phyloP scores from a whole-genome alignment of 2,888 invertebrate species.

The Aphidoletes aphidimyza region DNA sequence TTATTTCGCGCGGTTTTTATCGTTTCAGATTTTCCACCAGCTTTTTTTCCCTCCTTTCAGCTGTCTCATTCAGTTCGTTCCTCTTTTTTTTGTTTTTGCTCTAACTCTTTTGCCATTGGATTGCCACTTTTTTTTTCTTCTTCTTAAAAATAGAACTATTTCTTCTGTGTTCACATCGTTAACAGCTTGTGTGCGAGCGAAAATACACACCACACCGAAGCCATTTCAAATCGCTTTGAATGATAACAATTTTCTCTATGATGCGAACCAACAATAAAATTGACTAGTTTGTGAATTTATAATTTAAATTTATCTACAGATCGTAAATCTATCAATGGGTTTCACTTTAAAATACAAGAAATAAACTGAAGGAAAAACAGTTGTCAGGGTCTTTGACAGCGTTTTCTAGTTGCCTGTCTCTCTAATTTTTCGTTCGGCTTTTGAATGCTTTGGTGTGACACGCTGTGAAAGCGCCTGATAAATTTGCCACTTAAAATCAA shows the following conservation, averaged over 20 bases:
- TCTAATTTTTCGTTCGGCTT: neutral
- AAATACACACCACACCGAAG: neutral
- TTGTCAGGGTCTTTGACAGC: neutral
- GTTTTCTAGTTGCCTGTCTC: neutral
- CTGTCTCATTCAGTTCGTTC: no score
- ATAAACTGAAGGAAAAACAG: no score
- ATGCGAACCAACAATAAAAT: neutral
- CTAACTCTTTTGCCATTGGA: neutral
- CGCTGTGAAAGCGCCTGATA: neutral
- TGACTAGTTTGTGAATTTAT: conserved; percentile 28
- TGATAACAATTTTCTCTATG: neutral
- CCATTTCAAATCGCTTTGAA: neutral
- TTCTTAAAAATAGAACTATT: conserved; percentile 28
- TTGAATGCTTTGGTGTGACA: neutral
- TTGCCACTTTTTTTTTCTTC: neutral
- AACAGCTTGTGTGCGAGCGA: neutral
- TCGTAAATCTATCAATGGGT: conserved; percentile 32
- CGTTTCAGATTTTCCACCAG: neutral
- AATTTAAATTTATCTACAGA: conserved; percentile 1
- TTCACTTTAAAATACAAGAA: neutral
- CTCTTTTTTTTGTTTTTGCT: neutral
- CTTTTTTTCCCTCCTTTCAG: neutral
- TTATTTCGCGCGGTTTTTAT: conserved; percentile 28
- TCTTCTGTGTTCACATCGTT: conserved; percentile 1
- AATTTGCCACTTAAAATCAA: neutral